Evolutionary conservation across 2,797 vertebrate species (phyloP).

Genomic region (Siniperca undulata): DNA sequence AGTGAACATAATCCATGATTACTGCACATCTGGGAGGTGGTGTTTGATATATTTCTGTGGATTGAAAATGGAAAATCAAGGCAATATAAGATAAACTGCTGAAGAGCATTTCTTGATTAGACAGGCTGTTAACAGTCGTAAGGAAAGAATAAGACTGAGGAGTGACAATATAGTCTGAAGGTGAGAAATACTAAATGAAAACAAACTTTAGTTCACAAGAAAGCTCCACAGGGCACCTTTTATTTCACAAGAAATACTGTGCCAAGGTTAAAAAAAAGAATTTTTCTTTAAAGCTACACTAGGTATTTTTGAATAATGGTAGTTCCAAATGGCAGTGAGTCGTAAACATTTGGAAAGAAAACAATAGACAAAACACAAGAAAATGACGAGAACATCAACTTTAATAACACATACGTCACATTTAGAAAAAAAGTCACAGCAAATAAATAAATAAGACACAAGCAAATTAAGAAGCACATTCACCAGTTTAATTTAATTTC

Average conservation of each 20-base stretch:
- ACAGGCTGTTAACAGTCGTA: background rate
- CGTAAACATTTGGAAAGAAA: background rate
- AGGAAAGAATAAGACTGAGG: too few species aligned
- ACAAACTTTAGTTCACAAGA: background rate
- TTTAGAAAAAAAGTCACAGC: too few species aligned
- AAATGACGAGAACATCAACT: too few species aligned
- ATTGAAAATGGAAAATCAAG: slow-evolving; percentile 48
- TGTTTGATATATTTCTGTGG: slow-evolving; percentile 45
- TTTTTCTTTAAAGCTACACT: background rate
- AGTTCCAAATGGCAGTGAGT: background rate
- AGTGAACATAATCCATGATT: slow-evolving; percentile 73
- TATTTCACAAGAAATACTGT: background rate
- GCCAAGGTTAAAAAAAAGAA: background rate
- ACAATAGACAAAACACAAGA: background rate
- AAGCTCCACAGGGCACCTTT: too few species aligned
- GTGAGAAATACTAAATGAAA: background rate
- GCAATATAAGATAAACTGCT: slow-evolving; percentile 21
- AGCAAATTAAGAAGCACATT: too few species aligned
- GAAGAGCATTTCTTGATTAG: slow-evolving; percentile 36
- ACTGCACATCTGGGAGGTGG: slow-evolving; percentile 52
- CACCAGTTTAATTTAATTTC: too few species aligned
- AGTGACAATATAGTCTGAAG: too few species aligned
- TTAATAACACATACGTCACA: too few species aligned
- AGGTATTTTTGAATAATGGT: background rate
- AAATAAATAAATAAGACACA: too few species aligned